Evolutionary conservation across 2,113 vertebrate species (phyloP).

Genomic region (Gymnogyps californianus): DNA sequence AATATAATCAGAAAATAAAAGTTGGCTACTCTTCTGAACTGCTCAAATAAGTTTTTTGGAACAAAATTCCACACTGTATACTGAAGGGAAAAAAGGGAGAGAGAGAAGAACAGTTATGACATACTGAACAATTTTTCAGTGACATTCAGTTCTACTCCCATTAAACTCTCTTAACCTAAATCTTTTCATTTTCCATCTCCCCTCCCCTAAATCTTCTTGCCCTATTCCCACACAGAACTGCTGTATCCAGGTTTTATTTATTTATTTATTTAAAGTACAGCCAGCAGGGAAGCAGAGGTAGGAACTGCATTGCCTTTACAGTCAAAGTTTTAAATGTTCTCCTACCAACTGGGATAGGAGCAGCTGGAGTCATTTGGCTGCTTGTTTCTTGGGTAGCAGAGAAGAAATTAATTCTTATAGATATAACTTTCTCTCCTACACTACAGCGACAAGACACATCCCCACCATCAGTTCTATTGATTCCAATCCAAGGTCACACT

Average conservation of each 20-base stretch:
- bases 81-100: slow-evolving; percentile 65
- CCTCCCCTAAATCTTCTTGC: not conserved
- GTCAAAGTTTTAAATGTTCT: not conserved
- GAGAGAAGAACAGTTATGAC: not conserved
- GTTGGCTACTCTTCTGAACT: slow-evolving; percentile 98
- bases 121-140: not conserved
- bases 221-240: not conserved
- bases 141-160: not conserved
- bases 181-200: not conserved
- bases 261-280: not conserved
- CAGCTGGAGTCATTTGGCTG: not conserved
- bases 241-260: not conserved
- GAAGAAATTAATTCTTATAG: not conserved
- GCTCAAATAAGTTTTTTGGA: slow-evolving; percentile 98
- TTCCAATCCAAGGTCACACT: slow-evolving; percentile 1
- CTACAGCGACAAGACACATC: not conserved
- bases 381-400: not conserved
- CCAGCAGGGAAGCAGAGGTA: not conserved
- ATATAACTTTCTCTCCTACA: not conserved
- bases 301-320: not conserved
- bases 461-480: not conserved
- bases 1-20: slow-evolving; percentile 99
- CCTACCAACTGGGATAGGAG: not conserved
- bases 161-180: not conserved
- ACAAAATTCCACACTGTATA: slow-evolving; percentile 98